Base-by-base conservation (phyloP, 2,888 invertebrate genomes). In the Epistrophe eligans region DNA sequence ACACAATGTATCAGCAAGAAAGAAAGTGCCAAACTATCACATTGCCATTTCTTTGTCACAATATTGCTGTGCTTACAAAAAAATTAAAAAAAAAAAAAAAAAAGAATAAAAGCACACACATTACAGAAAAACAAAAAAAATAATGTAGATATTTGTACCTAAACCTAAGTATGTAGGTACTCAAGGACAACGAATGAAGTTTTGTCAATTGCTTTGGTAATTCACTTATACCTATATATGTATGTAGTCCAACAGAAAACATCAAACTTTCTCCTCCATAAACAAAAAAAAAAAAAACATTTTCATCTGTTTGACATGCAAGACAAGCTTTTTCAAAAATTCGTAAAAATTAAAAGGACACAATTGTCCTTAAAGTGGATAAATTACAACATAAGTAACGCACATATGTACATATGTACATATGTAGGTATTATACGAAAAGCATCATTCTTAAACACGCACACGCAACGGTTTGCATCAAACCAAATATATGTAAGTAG, bases 11-110 rank as follows among this genome's bases (percentile, higher is more conserved):
- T 64, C 45, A 28, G 24, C 45, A 45, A 17, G 13, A 6, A 43
- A 64, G 17, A 28, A 45, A 64, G 55, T 70, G 24, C 35, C 60
- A 72, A 77, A 58, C 71, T 70, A 70, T 64, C 83, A 70, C 70
- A 84, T 66, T 71, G 60, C 48, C 43, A 70, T 32, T 55, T 57
- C 55, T 38, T 48, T 50, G 45, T 35, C 48, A 19, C 60, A 35
- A 50, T 38, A 45, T 13, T 19, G 13, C 9, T 13, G 6, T 17
- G 48, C 17, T 38, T 40, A 62, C 43, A 64, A 48, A 43, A 17
- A n/a, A n/a, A n/a, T n/a, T n/a, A n/a, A n/a, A n/a, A 17, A 17
- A 48, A 66, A 62, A 43, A n/a, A 24, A 43, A 62, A 28, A 8
- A 10, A 62, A 43, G 60, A 40, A 40, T 17, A 60, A 62, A 24